Evolutionary conservation across 2,888 invertebrate genomes (phyloP), one percentile per base, ranked within the genome.

Genomic region (Chrysolina oricalcia): DNA sequence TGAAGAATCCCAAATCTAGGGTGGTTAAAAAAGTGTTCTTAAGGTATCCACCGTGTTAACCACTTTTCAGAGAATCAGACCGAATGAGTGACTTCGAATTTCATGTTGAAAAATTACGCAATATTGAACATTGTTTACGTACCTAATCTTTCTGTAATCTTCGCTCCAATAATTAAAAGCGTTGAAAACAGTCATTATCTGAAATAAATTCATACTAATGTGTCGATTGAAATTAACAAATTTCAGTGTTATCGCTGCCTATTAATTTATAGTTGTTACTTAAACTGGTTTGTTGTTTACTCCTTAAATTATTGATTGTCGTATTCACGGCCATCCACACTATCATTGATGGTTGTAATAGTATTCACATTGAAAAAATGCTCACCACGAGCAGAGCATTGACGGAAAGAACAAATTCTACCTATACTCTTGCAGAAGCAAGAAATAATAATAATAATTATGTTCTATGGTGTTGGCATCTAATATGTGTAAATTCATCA

Each of bases 191-290:
- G 11, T 21, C 3, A 56, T 56, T 56, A 56, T 35, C 23, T 21
- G 21, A 21, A 56, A 21, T 56, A 13, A 56, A 23, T 23, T 11
- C 19, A 56, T 23, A 56, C 23, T 56, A 23, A 56, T 56, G 23
- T 23, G 48, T 48, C 48, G 48, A 56, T 23, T 56, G 56, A 56
- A 56, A 56, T 56, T 23, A 13, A 56, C 15, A 56, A 56, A 56
- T 56, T 56, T 56, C 8, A 19, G 1, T 21, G 56, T 56, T 11
- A 15, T 23, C 11, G 11, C 19, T 56, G 23, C 15, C n/a, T 48
- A 15, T 19, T 56, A 21, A 56, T 56, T 56, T 23, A 11, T 4
- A 4, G 21, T 56, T 21, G 6, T 23, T 23, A n/a, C n/a, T 46
- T n/a, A 46, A 21, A 56, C 15, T 23, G 21, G 56, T 56, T 21